Percentiles rank a stretch among this genome's conserved stretches.
phyloP scores from a whole-genome alignment of 2,797 vertebrate species.

The Pyrocephalus nanus region DNA sequence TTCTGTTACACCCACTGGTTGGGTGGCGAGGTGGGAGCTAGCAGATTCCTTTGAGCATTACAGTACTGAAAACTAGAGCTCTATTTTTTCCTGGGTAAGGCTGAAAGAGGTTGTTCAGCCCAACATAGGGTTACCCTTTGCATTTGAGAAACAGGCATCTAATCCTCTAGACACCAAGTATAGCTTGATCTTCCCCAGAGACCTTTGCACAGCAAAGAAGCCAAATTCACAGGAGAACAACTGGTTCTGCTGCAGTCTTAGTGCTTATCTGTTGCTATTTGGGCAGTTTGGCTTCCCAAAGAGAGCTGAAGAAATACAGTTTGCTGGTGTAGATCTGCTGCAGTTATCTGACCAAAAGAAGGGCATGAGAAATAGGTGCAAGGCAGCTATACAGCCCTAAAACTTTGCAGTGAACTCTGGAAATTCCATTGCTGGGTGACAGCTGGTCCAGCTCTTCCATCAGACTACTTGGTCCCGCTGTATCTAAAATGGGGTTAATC shows the following conservation, averaged over 20 bases:
- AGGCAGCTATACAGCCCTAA: not conserved
- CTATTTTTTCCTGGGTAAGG: not conserved
- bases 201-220: not conserved
- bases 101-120: not conserved
- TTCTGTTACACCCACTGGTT: accelerated
- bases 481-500: conserved; percentile 22
- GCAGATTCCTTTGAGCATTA: not conserved
- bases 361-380: not conserved
- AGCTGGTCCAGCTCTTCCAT: not conserved
- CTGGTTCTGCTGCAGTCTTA: not conserved
- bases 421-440: not conserved
- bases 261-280: not conserved
- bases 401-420: not conserved
- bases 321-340: not conserved
- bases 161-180: not conserved
- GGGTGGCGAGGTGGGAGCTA: accelerated
- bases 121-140: not conserved
- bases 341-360: not conserved
- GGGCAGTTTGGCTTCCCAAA: not conserved
- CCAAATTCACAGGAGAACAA: not conserved
- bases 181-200: not conserved
- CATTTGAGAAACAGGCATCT: not conserved
- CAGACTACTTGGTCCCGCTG: not conserved
- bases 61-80: not conserved
- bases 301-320: not conserved